A percentile compares a stretch with the other conserved stretches of the same genome.
Conservation (phyloP, 2,113 vertebrate genomes). For the Anser cygnoides region DNA sequence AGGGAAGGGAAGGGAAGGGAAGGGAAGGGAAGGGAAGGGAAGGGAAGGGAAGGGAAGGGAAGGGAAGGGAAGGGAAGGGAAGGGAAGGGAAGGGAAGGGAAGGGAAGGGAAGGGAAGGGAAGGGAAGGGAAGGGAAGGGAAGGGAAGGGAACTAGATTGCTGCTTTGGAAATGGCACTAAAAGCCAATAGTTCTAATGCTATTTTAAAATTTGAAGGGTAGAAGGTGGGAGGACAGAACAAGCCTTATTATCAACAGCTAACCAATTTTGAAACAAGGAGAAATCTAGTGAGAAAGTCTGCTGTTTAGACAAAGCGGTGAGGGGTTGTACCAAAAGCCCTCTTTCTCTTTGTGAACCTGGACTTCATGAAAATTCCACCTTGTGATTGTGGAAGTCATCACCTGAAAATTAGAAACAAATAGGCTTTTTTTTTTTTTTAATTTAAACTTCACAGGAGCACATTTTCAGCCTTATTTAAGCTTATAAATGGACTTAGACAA, state of each 20-base stretch:
- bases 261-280: background rate
- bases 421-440: background rate
- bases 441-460: background rate
- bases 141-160: background rate
- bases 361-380: background rate
- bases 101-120: background rate
- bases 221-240: background rate
- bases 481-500: background rate
- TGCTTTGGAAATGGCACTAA: background rate
- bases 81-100: background rate
- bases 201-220: background rate
- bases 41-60: background rate
- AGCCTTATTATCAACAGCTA: background rate
- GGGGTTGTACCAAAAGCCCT: background rate
- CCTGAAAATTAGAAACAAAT: background rate
- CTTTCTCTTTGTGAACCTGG: background rate
- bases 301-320: background rate
- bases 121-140: background rate
- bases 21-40: background rate
- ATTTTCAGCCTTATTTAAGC: background rate
- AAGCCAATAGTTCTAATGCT: background rate
- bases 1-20: background rate
- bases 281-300: background rate
- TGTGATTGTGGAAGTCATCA: background rate
- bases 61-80: background rate